Evolutionary conservation across 2,888 invertebrate genomes (phyloP), one percentile per base, ranked within the genome.

Genomic region (Drosophila leonis): DNA sequence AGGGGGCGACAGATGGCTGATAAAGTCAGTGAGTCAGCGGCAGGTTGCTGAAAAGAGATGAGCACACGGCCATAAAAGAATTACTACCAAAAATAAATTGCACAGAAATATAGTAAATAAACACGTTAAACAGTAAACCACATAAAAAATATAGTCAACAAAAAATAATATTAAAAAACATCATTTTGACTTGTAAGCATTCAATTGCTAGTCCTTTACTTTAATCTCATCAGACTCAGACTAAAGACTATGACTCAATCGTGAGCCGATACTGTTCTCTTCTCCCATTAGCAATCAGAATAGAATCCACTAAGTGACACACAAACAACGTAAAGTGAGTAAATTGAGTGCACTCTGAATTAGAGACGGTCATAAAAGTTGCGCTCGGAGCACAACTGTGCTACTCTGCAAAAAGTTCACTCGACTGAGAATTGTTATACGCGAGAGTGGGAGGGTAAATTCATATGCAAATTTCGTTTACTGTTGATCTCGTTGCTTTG

Each of bases 1-100:
- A n/a, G 13, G 9, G 54, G 24, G 37, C 35, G 37, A n/a, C n/a
- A 10, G 39, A 39, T 15, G n/a, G 12, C 60, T 49, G 59, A 56
- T 42, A 71, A 59, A 78, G 81, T 66, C 75, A 68, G 80, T 80
- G 77, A 80, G 72, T 80, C 83, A 79, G 59, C 59, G 15, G 31
- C 27, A 54, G 31, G 39, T 18, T 44, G 42, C 15, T 42, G 6
- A n/a, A 24, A 51, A 66, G 66, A 66, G 66, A 71, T 77, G 77
- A n/a, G 41, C 27, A 27, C 37, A 33, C 52, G 51, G 27, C 15
- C n/a, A n/a, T 33, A 44, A 33, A 33, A 12, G 29, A 51, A 41
- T 27, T 33, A 20, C 18, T 18, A 12, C 44, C n/a, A 29, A 35
- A 39, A 20, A 39, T 20, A 51, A 29, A 31, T 33, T 8, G 29